A percentile compares a stretch with the other conserved stretches of the same genome.
These are phyloP conservation scores for Hydrozoanthus tunicans DNA, from an alignment of 64 coral and sea anemone genomes.

Conservation along the genomic window DNA sequence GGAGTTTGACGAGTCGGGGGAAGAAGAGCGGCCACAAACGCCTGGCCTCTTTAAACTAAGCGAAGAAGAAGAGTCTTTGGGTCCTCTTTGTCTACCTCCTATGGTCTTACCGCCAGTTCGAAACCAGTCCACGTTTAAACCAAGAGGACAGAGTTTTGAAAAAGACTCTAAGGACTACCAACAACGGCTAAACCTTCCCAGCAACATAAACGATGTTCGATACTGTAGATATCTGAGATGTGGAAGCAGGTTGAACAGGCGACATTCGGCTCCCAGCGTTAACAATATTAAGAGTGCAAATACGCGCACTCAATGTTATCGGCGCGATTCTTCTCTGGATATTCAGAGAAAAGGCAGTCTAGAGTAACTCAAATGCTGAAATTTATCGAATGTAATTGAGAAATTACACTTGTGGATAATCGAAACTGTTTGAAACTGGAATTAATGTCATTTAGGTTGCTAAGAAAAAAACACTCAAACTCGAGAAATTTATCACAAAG, in stretches of 20 bases:
- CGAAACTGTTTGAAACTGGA: too few relatives aligned
- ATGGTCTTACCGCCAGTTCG: slow-evolving; percentile 49
- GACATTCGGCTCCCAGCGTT: background rate
- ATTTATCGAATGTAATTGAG: too few relatives aligned
- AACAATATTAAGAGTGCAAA: too few relatives aligned
- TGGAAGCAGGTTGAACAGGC: background rate
- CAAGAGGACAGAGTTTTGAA: slow-evolving; percentile 1
- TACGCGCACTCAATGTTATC: too few relatives aligned
- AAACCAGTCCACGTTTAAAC: slow-evolving; percentile 32
- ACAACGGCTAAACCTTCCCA: background rate
- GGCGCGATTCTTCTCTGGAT: too few relatives aligned
- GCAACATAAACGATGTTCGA: background rate
- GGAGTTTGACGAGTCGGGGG: background rate
- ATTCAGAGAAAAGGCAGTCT: too few relatives aligned
- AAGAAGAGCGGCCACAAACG: background rate
- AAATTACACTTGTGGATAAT: too few relatives aligned
- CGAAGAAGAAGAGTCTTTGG: slow-evolving; percentile 21
- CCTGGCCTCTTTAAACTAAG: slow-evolving; percentile 1
- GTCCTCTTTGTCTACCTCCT: slow-evolving; percentile 6
- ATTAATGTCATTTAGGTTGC: too few relatives aligned
- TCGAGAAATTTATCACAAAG: too few relatives aligned
- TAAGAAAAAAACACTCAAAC: too few relatives aligned
- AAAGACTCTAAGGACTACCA: slow-evolving; percentile 29
- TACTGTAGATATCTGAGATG: slow-evolving; percentile 48
- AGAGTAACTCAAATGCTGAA: too few relatives aligned